phyloP scores from a whole-genome alignment of 2,797 vertebrate genomes.

The Pipistrellus nathusii region DNA sequence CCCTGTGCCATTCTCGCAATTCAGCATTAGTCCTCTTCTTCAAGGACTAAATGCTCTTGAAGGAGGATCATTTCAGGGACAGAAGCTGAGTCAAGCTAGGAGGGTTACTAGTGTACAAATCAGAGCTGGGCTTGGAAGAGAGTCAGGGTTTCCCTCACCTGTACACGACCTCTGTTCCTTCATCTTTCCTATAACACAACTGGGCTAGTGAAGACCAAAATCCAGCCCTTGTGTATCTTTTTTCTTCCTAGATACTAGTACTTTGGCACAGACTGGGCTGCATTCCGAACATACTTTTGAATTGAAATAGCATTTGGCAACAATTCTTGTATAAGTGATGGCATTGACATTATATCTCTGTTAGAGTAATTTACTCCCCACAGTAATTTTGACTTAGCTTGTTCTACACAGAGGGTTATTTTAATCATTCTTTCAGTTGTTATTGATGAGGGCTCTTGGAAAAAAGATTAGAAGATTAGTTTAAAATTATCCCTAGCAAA shows the following conservation, averaged over 20 bases:
- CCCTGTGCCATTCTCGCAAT: not conserved
- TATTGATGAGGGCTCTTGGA: slow-evolving; percentile 88
- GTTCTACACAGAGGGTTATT: slow-evolving; percentile 88
- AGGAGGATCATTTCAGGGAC: not conserved
- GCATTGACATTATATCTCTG: slow-evolving; percentile 84
- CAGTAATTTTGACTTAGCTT: slow-evolving; percentile 88
- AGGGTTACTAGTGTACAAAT: not conserved
- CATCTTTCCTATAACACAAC: not conserved
- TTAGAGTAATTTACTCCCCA: slow-evolving; percentile 87
- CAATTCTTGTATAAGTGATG: slow-evolving; percentile 86
- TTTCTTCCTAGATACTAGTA: not conserved
- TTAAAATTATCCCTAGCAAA: slow-evolving; percentile 88
- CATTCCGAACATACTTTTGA: slow-evolving; percentile 33
- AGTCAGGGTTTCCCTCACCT: not conserved
- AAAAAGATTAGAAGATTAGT: slow-evolving; percentile 89
- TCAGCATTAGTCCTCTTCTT: not conserved
- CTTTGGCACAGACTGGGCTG: slow-evolving; percentile 75
- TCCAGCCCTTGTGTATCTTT: not conserved
- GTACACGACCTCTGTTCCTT: not conserved
- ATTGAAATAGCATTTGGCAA: slow-evolving; percentile 70
- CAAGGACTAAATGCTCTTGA: not conserved
- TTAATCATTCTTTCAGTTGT: slow-evolving; percentile 88
- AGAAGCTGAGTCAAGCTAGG: not conserved
- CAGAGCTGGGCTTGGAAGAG: not conserved
- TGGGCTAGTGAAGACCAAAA: not conserved